Evolutionary conservation across 2,797 vertebrate species (phyloP), one percentile per base, ranked within the genome.

Genomic region (Dryobates pubescens): DNA sequence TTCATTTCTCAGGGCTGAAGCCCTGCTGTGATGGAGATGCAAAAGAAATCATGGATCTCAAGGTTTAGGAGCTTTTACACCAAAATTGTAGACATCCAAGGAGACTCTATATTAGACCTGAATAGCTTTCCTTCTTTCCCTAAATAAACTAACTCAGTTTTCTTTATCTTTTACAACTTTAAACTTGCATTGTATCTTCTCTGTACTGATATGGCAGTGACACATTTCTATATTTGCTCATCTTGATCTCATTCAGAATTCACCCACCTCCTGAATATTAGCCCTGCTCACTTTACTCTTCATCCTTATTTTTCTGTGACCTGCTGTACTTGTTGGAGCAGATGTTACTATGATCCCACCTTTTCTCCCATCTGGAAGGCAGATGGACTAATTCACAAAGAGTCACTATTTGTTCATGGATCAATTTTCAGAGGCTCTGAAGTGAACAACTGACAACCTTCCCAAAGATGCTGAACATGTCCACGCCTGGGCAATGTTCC

Each of bases 341-440:
- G 95, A 93, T 96, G 94, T 78, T 78, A 12, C 54, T 82, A 12
- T 5, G 41, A 41, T 62, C 18, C 47, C 71, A 92, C 82, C 82
- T 95, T 90, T 84, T 11, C 76, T 51, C 93, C 94, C 88, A 92
- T 93, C 95, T 97, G 83, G 87, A 80, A 86, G 89, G 79, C 96
- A 97, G 96, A 96, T 96, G 96, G 96, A 64, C 92, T 94, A 69
- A 94, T 94, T 89, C 78, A 92, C 92, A 95, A 94, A 94, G 92
- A 94, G 74, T 49, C 69, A 81, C 72, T 95, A 86, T 93, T 93
- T 96, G 79, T 90, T 86, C 88, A 49, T 71, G 82, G 90, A 93
- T 94, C 93, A 90, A 51, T 94, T 96, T 95, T 68, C 90, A 92
- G 82, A 91, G 63, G 58, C 56, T 51, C 64, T 87, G 4, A 93